Conservation (phyloP, 2,797 vertebrate species). For the Onychomys leucogaster region DNA sequence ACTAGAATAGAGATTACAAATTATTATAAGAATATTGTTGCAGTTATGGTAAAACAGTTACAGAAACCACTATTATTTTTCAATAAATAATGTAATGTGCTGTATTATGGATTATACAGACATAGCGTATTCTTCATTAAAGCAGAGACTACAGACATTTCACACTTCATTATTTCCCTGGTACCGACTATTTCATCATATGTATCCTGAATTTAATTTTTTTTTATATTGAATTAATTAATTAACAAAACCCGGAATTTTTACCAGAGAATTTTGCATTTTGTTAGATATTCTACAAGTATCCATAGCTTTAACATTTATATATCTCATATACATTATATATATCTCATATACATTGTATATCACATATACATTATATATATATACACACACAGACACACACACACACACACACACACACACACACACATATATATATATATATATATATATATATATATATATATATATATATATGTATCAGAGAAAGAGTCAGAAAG, state of each 20-base stretch:
- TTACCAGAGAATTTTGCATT: not conserved
- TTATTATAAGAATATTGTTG: not conserved
- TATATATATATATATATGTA: no score
- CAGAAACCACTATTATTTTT: not conserved
- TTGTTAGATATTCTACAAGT: not conserved
- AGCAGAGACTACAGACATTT: not conserved
- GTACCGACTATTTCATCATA: not conserved
- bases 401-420: no score
- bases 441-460: not conserved
- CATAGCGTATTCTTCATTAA: not conserved
- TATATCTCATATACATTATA: not conserved
- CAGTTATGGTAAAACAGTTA: not conserved
- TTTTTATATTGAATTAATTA: not conserved
- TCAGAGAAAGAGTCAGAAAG: no score
- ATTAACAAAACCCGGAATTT: not conserved
- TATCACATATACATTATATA: not conserved
- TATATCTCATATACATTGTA: not conserved
- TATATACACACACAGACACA: no score
- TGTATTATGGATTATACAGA: not conserved
- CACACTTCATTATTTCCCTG: not conserved
- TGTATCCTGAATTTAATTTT: not conserved
- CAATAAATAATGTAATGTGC: not conserved
- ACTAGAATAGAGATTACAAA: conserved; percentile 8
- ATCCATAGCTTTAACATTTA: not conserved
- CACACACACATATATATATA: no score